phyloP scores from a whole-genome alignment of 2,797 vertebrate species.

The Melanogrammus aeglefinus region DNA sequence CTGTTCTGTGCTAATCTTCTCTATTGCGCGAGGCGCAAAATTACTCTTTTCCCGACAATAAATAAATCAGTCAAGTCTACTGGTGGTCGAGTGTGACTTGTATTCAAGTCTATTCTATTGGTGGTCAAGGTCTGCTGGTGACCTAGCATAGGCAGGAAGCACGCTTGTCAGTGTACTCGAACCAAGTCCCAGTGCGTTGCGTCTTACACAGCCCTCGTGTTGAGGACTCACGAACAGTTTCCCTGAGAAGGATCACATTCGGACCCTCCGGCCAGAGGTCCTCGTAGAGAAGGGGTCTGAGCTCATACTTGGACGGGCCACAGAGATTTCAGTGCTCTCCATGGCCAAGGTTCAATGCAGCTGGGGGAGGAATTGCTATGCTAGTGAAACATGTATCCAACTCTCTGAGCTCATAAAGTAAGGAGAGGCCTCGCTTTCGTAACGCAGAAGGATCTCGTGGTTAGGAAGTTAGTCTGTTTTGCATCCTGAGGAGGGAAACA shows the following conservation, averaged over 20 bases:
- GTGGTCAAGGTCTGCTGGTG: too few relatives aligned
- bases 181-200: neutral
- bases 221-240: too few relatives aligned
- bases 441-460: neutral
- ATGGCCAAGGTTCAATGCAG: neutral
- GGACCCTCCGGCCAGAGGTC: neutral
- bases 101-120: too few relatives aligned
- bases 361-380: neutral
- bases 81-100: too few relatives aligned
- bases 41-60: too few relatives aligned
- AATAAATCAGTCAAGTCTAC: too few relatives aligned
- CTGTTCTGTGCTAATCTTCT: too few relatives aligned
- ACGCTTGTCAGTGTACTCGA: too few relatives aligned
- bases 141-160: too few relatives aligned
- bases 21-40: too few relatives aligned
- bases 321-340: too few relatives aligned
- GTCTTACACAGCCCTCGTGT: neutral
- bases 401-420: neutral
- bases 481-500: neutral
- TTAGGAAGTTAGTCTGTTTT: neutral
- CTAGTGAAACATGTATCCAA: neutral
- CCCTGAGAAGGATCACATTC: neutral
- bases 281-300: neutral
- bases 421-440: neutral
- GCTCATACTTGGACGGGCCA: neutral